These are phyloP conservation scores for Girardia tigrina DNA, from an alignment of 2,888 invertebrate species.

Conservation along the genomic window DNA sequence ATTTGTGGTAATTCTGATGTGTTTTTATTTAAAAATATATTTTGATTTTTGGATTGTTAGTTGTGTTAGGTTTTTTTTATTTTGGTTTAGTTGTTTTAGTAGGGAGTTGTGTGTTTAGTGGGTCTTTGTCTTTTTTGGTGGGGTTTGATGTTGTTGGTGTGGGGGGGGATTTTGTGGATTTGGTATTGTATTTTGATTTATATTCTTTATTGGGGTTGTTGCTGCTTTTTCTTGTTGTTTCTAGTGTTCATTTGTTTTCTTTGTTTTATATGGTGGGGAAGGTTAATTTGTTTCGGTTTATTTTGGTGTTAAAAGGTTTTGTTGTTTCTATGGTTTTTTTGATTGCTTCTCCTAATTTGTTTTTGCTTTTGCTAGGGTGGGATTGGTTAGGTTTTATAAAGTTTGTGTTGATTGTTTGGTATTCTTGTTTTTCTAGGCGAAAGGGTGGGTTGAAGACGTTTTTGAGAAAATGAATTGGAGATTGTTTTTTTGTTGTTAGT, in stretches of 20 bases:
- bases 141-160: too few relatives aligned
- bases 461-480: constrained; percentile 63
- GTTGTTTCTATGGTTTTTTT: constrained; percentile 2
- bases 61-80: too few relatives aligned
- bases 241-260: background rate
- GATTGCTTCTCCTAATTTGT: background rate
- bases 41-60: too few relatives aligned
- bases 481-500: constrained; percentile 58
- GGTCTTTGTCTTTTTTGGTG: too few relatives aligned
- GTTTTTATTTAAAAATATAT: too few relatives aligned
- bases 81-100: too few relatives aligned
- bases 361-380: background rate
- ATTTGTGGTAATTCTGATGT: too few relatives aligned
- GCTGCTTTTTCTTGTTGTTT: background rate
- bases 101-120: too few relatives aligned
- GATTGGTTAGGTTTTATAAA: background rate
- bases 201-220: background rate
- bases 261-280: background rate
- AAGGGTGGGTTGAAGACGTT: constrained; percentile 62
- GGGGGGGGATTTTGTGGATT: background rate
- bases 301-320: background rate
- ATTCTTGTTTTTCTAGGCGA: background rate
- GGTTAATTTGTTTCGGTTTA: background rate
- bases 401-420: background rate
- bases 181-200: background rate